phyloP scores from a whole-genome alignment of 1,140 invertebrate genomes.

The Drosophila athabasca region DNA sequence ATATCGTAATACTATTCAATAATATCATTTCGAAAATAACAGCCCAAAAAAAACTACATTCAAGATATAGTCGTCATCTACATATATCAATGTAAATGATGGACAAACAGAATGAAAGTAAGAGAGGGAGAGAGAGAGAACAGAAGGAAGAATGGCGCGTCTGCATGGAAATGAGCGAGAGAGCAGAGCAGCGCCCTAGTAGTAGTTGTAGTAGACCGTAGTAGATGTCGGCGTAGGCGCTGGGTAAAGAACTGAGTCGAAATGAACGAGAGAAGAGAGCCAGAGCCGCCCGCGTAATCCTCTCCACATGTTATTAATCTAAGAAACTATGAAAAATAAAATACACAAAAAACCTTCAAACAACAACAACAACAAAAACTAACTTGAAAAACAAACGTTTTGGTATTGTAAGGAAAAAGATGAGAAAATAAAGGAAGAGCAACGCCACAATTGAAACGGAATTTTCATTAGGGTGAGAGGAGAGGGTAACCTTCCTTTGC shows the following conservation, averaged over 20 bases:
- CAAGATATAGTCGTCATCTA: too few relatives aligned
- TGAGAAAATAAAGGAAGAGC: conserved; percentile 46
- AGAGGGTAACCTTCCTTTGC: too few relatives aligned
- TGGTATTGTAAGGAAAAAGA: conserved; percentile 17
- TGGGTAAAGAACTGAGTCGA: conserved; percentile 29
- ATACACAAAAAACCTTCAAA: conserved; percentile 1
- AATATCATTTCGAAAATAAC: not conserved
- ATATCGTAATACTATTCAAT: not conserved
- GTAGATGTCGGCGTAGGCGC: not conserved
- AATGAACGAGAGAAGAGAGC: conserved; percentile 2
- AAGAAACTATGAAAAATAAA: conserved; percentile 29
- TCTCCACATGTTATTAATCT: conserved; percentile 46
- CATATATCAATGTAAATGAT: too few relatives aligned
- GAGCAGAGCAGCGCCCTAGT: too few relatives aligned
- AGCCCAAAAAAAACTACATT: too few relatives aligned
- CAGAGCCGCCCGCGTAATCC: conserved; percentile 18
- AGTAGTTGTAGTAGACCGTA: too few relatives aligned
- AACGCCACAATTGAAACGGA: conserved; percentile 25
- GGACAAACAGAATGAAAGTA: not conserved
- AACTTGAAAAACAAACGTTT: conserved; percentile 19
- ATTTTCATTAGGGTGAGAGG: too few relatives aligned
- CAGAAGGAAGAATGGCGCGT: too few relatives aligned
- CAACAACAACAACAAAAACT: conserved; percentile 11
- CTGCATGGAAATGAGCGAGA: conserved; percentile 23
- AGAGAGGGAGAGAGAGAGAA: conserved; percentile 14